These are phyloP conservation scores for Homarus americanus DNA, from an alignment of 1,140 invertebrate species.

Conservation along the genomic window DNA sequence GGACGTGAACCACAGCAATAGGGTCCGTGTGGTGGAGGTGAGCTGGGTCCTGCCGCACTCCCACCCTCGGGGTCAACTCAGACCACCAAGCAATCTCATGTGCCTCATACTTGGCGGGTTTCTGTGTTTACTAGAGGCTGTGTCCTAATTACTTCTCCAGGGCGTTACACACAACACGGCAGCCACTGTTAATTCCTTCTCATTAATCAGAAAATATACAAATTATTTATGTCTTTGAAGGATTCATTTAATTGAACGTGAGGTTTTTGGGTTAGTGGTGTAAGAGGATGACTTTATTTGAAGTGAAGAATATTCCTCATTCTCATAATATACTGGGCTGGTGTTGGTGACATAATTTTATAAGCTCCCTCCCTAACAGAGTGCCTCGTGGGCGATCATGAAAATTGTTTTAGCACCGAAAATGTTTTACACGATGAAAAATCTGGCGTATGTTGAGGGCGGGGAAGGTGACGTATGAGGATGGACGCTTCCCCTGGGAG, in stretches of 20 bases:
- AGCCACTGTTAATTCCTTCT: neutral
- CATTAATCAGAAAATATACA: neutral
- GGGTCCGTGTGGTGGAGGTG: no score
- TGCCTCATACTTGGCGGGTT: neutral
- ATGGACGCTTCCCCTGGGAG: neutral
- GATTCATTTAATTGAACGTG: neutral
- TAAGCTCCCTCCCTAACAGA: neutral
- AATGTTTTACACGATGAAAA: conserved; percentile 25
- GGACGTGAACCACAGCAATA: no score
- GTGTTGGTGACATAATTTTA: neutral
- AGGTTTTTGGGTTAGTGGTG: no score
- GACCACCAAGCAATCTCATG: neutral
- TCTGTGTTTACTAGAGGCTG: neutral
- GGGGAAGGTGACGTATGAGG: neutral
- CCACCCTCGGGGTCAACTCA: neutral
- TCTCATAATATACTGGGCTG: neutral
- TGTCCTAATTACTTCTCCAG: neutral
- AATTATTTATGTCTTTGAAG: neutral
- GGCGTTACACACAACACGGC: neutral
- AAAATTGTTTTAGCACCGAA: conserved; percentile 40
- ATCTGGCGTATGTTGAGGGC: conserved; percentile 19
- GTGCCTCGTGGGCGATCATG: neutral
- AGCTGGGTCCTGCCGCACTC: neutral
- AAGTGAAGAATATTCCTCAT: no score
- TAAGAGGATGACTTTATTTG: no score